These are phyloP conservation scores for Calidris pygmaea DNA, from an alignment of 2,113 vertebrate species.

Conservation along the genomic window DNA sequence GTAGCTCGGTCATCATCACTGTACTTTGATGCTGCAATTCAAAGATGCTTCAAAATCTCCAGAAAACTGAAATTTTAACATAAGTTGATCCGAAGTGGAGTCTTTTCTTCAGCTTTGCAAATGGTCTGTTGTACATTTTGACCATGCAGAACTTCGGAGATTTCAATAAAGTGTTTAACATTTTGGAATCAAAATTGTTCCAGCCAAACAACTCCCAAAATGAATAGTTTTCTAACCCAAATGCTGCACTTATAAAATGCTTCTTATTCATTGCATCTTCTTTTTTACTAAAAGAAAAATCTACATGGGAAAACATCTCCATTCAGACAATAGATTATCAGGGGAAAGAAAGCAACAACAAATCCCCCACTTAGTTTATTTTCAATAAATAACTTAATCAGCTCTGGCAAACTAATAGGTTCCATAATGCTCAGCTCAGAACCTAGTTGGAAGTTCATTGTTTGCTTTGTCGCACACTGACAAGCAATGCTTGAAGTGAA, in stretches of 20 bases:
- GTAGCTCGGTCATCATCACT: not conserved
- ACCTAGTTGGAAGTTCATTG: not conserved
- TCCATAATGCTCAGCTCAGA: not conserved
- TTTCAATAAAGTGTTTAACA: not conserved
- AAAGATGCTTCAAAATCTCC: not conserved
- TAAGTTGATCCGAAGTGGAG: not conserved
- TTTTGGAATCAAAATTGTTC: not conserved
- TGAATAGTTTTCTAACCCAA: not conserved
- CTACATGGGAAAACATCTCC: not conserved
- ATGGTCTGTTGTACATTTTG: not conserved
- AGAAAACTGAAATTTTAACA: not conserved
- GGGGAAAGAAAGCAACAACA: not conserved
- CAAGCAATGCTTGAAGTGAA: not conserved
- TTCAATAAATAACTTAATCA: not conserved
- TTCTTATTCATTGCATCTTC: not conserved
- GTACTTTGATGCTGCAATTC: not conserved
- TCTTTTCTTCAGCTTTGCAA: not conserved
- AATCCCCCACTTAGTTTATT: not conserved
- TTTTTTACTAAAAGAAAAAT: not conserved
- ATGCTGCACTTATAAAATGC: not conserved
- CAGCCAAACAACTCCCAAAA: not conserved
- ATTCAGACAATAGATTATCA: not conserved
- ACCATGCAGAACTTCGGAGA: not conserved
- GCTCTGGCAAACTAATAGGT: not conserved
- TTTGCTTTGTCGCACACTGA: accelerated